Evolutionary conservation across 2,113 vertebrate genomes (phyloP).

Genomic region (Clupea harengus): DNA sequence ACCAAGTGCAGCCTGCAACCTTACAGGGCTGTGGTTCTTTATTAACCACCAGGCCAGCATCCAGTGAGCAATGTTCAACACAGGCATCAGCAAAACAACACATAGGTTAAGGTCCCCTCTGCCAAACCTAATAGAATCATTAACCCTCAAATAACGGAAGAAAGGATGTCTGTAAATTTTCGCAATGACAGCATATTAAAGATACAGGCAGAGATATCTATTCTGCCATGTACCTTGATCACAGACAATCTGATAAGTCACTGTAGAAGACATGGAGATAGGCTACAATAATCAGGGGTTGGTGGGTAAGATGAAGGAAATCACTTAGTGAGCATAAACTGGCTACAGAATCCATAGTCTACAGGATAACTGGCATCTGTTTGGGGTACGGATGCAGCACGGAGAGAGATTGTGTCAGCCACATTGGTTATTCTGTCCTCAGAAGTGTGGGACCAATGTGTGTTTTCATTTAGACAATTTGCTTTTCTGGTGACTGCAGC

Average conservation of each 20-base stretch:
- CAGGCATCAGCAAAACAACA: slow-evolving; percentile 9
- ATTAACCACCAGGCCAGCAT: slow-evolving; percentile 2
- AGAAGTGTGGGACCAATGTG: background rate
- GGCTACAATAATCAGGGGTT: background rate
- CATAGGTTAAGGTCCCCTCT: slow-evolving; percentile 27
- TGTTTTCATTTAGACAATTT: background rate
- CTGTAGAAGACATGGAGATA: background rate
- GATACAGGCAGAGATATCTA: background rate
- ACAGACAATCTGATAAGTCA: background rate
- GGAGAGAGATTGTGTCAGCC: background rate
- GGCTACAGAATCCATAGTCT: background rate
- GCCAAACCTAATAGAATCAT: slow-evolving; percentile 28
- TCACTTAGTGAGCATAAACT: background rate
- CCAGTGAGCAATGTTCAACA: slow-evolving; percentile 17
- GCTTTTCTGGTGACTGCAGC: background rate
- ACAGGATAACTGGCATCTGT: background rate
- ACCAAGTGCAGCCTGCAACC: no score
- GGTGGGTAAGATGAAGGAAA: background rate
- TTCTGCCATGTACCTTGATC: background rate
- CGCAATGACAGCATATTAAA: background rate
- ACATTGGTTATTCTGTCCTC: background rate
- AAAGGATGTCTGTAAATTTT: background rate
- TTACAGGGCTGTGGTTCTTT: background rate
- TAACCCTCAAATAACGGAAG: slow-evolving; percentile 19
- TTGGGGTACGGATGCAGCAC: background rate